Conservation (phyloP, 1,140 invertebrate species). For the Palaemon carinicauda region DNA sequence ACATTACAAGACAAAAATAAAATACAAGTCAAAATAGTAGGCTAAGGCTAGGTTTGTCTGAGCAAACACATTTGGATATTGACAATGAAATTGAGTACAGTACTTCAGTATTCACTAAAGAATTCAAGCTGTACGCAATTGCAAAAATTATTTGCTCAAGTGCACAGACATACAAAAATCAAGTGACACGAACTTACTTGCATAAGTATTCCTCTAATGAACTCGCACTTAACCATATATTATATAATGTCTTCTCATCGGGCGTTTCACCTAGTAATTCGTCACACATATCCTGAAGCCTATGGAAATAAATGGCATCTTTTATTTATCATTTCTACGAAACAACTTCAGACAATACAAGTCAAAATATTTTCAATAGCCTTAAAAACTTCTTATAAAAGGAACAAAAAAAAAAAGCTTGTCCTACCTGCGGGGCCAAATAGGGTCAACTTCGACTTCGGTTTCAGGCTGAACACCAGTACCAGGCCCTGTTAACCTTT, state of each 20-base stretch:
- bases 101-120: too few relatives aligned
- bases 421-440: slow-evolving; percentile 42
- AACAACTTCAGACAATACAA: not conserved
- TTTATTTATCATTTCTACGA: not conserved
- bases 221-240: slow-evolving; percentile 24
- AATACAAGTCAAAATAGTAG: too few relatives aligned
- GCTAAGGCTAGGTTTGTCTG: too few relatives aligned
- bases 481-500: slow-evolving; percentile 13
- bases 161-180: too few relatives aligned
- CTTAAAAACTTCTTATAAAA: not conserved
- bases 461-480: not conserved
- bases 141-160: not conserved
- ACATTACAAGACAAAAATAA: too few relatives aligned
- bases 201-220: slow-evolving; percentile 36
- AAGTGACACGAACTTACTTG: not conserved
- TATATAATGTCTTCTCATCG: slow-evolving; percentile 27
- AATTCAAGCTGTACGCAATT: too few relatives aligned
- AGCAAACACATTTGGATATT: too few relatives aligned
- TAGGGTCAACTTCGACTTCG: not conserved
- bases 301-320: not conserved
- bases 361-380: not conserved
- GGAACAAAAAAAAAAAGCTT: not conserved
- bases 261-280: slow-evolving; percentile 26
- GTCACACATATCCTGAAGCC: slow-evolving; percentile 43
- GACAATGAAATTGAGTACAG: too few relatives aligned